Evolutionary conservation across 1,140 invertebrate genomes (phyloP), one percentile per base, ranked within the genome.

Genomic region (Dryas iulia): DNA sequence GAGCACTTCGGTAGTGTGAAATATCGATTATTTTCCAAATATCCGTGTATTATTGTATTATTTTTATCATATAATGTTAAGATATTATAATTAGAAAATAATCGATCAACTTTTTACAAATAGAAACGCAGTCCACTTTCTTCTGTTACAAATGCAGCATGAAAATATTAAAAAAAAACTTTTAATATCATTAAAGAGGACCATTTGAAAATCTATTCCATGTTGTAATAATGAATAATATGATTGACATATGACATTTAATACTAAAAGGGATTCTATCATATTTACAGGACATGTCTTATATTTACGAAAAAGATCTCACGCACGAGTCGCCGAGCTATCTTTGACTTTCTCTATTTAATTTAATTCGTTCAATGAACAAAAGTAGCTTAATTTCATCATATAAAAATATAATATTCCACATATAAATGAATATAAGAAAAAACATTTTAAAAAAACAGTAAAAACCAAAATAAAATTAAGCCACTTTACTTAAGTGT

Each of bases 401-500:
- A 31, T n/a, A n/a, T n/a, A n/a, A n/a, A n/a, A n/a, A n/a, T n/a
- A n/a, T n/a, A n/a, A n/a, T n/a, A n/a, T n/a, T n/a, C n/a, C n/a
- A n/a, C n/a, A n/a, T n/a, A n/a, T n/a, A n/a, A n/a, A n/a, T n/a
- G n/a, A n/a, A n/a, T n/a, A n/a, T n/a, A n/a, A n/a, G n/a, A n/a
- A n/a, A n/a, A n/a, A n/a, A n/a, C n/a, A n/a, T n/a, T n/a, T n/a
- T n/a, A n/a, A n/a, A n/a, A n/a, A n/a, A n/a, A n/a, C n/a, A n/a
- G n/a, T n/a, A n/a, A n/a, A n/a, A n/a, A n/a, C n/a, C n/a, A n/a
- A n/a, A n/a, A n/a, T n/a, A n/a, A n/a, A n/a, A n/a, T n/a, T n/a
- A n/a, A n/a, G n/a, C 26, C 26, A 28, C 26, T 28, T 28, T 47
- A 47, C 39, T 47, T 47, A 59, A 66, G 3, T 59, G 71, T 33